These are phyloP conservation scores for Montipora capitata DNA, from an alignment of 92 coral and sea anemone species.

Conservation along the genomic window DNA sequence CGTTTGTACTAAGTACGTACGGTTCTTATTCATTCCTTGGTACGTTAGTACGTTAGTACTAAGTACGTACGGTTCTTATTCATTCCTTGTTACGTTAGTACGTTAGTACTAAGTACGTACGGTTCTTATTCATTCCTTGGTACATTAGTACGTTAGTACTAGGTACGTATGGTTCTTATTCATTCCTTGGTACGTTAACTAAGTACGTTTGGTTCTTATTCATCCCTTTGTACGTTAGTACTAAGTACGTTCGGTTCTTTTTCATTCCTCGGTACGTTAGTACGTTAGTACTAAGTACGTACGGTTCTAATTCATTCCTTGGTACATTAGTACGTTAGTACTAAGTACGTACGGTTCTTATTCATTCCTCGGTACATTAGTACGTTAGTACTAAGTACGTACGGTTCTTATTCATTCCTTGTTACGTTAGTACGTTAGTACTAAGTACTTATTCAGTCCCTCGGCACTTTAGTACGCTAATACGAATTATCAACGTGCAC, in stretches of 20 bases:
- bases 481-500: no score
- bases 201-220: not conserved
- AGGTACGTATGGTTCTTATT: not conserved
- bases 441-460: no score
- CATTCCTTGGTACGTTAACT: not conserved
- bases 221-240: not conserved
- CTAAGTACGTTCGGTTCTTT: not conserved
- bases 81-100: no score
- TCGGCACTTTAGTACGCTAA: no score
- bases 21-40: not conserved
- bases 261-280: not conserved
- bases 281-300: not conserved
- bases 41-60: not conserved
- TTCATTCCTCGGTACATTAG: not conserved
- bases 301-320: no score
- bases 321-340: no score
- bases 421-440: no score
- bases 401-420: not conserved
- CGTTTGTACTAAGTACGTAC: not conserved
- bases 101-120: no score
- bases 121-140: no score
- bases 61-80: not conserved
- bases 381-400: no score
- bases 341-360: no score
- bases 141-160: no score